Evolutionary conservation across 2,113 vertebrate species (phyloP).

Genomic region (Seriola aureovittata): DNA sequence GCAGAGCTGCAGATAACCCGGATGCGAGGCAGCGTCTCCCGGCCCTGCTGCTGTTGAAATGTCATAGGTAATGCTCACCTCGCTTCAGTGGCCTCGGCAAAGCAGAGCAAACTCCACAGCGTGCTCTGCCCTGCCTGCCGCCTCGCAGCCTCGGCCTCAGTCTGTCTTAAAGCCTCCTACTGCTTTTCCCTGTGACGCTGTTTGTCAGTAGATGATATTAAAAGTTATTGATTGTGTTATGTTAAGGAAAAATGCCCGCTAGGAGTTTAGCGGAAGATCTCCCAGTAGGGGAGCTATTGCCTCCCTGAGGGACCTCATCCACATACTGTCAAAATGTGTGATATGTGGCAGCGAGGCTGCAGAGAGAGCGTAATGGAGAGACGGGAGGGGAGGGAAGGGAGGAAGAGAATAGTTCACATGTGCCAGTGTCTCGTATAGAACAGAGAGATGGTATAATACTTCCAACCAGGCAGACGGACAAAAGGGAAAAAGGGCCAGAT

Average conservation of each 20-base stretch:
- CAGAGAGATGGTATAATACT: conserved; percentile 32
- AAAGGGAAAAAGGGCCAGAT: conserved; percentile 21
- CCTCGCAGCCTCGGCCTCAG: conserved; percentile 10
- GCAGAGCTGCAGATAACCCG: conserved; percentile 8
- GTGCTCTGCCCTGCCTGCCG: conserved; percentile 8
- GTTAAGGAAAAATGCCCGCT: conserved; percentile 57
- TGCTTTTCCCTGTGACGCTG: conserved; percentile 31
- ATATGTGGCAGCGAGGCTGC: conserved; percentile 60
- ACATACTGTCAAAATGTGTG: conserved; percentile 64
- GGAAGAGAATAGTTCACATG: not conserved
- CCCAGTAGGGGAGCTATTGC: conserved; percentile 66
- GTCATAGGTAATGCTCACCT: conserved; percentile 59
- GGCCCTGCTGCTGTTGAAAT: conserved; percentile 43
- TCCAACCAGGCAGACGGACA: conserved; percentile 25
- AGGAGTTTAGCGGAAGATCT: conserved; percentile 65
- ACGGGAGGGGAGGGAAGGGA: not conserved
- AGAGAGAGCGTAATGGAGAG: conserved; percentile 12
- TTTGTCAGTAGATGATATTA: conserved; percentile 61
- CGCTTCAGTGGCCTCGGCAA: conserved; percentile 26
- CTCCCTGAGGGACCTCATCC: conserved; percentile 71
- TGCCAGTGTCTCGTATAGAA: conserved; percentile 22
- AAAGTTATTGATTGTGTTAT: conserved; percentile 75
- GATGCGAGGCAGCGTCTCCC: conserved; percentile 11
- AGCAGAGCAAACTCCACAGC: conserved; percentile 27
- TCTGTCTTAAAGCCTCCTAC: conserved; percentile 31